Evolutionary conservation across 2,113 vertebrate genomes (phyloP).

Genomic region (Sciurus niger): DNA sequence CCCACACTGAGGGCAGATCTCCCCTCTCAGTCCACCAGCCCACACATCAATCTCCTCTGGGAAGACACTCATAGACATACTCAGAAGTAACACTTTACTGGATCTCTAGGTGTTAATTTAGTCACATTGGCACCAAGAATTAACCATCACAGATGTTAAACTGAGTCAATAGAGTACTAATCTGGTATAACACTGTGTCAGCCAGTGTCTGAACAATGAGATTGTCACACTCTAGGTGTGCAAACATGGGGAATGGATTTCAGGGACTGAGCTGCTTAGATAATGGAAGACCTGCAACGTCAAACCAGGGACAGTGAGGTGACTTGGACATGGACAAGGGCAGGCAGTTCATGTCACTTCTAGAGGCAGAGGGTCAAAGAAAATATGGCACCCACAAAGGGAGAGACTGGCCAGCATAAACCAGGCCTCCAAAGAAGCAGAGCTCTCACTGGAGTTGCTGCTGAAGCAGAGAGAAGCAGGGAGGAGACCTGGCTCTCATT

Average conservation of each 20-base stretch:
- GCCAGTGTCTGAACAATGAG: neutral
- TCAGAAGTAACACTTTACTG: neutral
- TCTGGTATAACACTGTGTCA: neutral
- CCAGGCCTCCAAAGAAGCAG: neutral
- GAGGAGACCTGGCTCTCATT: neutral
- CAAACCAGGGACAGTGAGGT: neutral
- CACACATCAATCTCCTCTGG: neutral
- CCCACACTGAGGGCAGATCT: neutral
- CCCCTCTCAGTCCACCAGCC: neutral
- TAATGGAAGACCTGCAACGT: neutral
- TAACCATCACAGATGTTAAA: neutral
- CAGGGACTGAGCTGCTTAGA: neutral
- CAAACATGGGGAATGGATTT: neutral
- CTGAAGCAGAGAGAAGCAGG: neutral
- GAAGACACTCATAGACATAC: neutral
- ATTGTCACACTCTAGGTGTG: no score
- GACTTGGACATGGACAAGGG: neutral
- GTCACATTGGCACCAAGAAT: neutral
- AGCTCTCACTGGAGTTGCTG: rapidly evolving
- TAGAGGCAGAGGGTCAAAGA: neutral
- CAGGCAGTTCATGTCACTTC: neutral
- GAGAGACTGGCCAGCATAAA: rapidly evolving
- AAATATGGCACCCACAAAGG: neutral
- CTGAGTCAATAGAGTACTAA: neutral
- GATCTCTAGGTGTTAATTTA: neutral